phyloP scores from a whole-genome alignment of 2,113 vertebrate genomes.

The Phasianus colchicus region DNA sequence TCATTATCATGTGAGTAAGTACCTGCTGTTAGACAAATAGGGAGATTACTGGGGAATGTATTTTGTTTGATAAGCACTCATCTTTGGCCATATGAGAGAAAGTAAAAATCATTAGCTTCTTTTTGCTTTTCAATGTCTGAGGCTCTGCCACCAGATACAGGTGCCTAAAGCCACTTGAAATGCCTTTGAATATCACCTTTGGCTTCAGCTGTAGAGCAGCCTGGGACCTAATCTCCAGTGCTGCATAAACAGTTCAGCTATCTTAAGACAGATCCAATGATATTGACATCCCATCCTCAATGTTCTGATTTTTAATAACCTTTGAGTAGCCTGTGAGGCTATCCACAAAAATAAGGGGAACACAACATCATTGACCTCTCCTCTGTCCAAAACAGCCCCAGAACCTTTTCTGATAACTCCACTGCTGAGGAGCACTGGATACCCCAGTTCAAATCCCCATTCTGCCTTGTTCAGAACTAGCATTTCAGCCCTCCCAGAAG shows the following conservation, averaged over 20 bases:
- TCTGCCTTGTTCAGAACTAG: neutral
- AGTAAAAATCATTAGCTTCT: neutral
- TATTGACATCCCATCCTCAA: neutral
- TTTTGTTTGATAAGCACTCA: neutral
- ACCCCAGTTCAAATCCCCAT: neutral
- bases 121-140: neutral
- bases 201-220: neutral
- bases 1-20: neutral
- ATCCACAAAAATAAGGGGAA: neutral
- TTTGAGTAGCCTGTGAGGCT: neutral
- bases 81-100: neutral
- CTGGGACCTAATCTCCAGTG: neutral
- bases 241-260: neutral
- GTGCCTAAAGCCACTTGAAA: neutral
- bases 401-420: neutral
- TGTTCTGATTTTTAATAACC: neutral
- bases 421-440: neutral
- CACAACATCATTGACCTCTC: neutral
- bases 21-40: neutral
- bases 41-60: neutral
- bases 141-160: neutral
- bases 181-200: neutral
- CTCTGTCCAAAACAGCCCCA: rapidly evolving
- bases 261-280: neutral
- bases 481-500: neutral